Conservation (phyloP, 1,140 invertebrate species). For the Adelges cooleyi region DNA sequence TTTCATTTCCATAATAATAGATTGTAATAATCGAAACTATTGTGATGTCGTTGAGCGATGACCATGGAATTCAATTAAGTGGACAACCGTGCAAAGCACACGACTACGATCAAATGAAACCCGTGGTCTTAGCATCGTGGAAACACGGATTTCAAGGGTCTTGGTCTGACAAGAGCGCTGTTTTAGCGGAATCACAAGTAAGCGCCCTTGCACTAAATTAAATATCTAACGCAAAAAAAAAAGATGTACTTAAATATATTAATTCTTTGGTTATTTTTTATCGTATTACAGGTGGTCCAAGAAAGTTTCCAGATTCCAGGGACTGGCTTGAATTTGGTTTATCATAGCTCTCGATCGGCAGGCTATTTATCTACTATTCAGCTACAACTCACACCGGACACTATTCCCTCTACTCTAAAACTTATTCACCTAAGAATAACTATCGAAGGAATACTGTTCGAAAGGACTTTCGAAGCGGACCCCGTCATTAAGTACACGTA, state of each 20-base stretch:
- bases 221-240: too few relatives aligned
- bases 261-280: neutral
- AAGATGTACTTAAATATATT: neutral
- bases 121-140: constrained; percentile 88
- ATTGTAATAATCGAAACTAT: constrained; percentile 82
- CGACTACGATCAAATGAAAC: constrained; percentile 87
- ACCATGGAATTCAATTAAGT: constrained; percentile 48
- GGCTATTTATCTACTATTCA: constrained; percentile 92
- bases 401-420: constrained; percentile 64
- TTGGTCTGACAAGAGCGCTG: constrained; percentile 81
- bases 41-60: constrained; percentile 70
- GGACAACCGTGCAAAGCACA: constrained; percentile 74
- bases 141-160: constrained; percentile 92
- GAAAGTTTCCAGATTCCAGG: constrained; percentile 87
- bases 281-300: constrained; percentile 63
- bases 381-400: constrained; percentile 78
- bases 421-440: constrained; percentile 81
- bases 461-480: constrained; percentile 89
- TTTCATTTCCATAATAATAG: constrained; percentile 39
- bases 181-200: constrained; percentile 86
- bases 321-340: constrained; percentile 83
- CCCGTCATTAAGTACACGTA: constrained; percentile 92
- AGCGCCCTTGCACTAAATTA: constrained; percentile 23
- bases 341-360: constrained; percentile 81
- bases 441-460: constrained; percentile 86